Percentiles rank a stretch among this genome's conserved stretches.
Evolutionary conservation across 2,797 vertebrate genomes (phyloP).

Genomic region (Acridotheres tristis): DNA sequence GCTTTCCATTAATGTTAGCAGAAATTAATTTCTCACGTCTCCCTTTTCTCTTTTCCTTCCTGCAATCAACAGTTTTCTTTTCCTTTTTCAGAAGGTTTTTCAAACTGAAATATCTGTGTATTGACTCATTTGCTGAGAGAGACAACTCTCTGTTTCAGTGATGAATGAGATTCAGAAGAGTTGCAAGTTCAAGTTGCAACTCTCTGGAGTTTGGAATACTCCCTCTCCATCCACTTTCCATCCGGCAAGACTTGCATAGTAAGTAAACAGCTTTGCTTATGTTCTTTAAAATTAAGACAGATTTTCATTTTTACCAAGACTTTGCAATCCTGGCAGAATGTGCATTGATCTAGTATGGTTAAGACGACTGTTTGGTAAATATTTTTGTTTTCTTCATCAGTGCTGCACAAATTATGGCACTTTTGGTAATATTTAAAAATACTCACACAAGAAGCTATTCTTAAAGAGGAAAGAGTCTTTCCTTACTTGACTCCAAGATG

Average conservation of each 20-base stretch:
- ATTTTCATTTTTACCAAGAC: neutral
- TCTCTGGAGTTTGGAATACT: neutral
- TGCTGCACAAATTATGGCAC: fast-evolving
- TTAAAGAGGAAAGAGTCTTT: neutral
- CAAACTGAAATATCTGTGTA: neutral
- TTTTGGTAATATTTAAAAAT: neutral
- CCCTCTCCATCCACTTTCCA: neutral
- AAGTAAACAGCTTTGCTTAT: neutral
- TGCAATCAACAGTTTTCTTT: neutral
- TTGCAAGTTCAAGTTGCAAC: neutral
- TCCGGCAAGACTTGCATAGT: neutral
- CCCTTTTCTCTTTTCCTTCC: neutral
- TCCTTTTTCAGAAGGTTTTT: neutral
- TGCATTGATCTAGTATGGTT: neutral
- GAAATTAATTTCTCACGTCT: neutral
- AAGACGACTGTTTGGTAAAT: neutral
- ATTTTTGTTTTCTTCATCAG: neutral
- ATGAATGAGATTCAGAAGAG: neutral
- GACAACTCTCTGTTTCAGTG: neutral
- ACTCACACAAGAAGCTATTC: neutral
- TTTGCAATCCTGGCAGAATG: neutral
- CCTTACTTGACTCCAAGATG: neutral
- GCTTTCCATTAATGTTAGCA: neutral
- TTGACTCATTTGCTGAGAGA: neutral
- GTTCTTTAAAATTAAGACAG: neutral